Evolutionary conservation across 2,888 invertebrate genomes (phyloP).

Genomic region (Rhamnusium bicolor): DNA sequence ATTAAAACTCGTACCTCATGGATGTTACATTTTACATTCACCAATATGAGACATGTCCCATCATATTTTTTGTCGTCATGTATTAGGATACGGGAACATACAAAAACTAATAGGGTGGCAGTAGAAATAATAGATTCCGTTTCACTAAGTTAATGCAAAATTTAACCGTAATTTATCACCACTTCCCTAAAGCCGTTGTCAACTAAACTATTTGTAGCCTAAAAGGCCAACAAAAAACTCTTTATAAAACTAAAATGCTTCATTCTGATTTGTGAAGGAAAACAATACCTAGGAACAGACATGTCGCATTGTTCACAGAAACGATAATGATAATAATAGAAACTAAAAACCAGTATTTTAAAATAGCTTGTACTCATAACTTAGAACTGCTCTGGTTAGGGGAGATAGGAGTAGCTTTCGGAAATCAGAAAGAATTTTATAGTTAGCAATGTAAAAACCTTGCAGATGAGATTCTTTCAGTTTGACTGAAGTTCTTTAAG

Average conservation of each 20-base stretch:
- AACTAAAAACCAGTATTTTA: slow-evolving; percentile 26
- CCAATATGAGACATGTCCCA: not conserved
- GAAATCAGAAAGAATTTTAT: not conserved
- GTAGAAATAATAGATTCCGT: slow-evolving; percentile 24
- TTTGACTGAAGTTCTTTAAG: too few species aligned
- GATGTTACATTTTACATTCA: not conserved
- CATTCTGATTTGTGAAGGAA: slow-evolving; percentile 26
- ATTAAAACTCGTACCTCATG: too few species aligned
- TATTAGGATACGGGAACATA: not conserved
- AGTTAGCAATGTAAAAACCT: not conserved
- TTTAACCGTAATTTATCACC: slow-evolving; percentile 33
- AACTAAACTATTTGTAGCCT: slow-evolving; percentile 29
- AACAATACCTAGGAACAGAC: slow-evolving; percentile 29
- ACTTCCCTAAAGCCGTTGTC: slow-evolving; percentile 18
- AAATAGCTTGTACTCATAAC: not conserved
- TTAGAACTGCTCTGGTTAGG: slow-evolving; percentile 2
- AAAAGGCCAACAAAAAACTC: slow-evolving; percentile 16
- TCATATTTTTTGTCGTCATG: not conserved
- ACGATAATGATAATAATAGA: slow-evolving; percentile 29
- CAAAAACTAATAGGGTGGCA: slow-evolving; percentile 23
- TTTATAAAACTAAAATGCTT: slow-evolving; percentile 16
- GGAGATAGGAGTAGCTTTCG: not conserved
- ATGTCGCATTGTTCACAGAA: slow-evolving; percentile 28
- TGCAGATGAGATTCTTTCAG: too few species aligned
- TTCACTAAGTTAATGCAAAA: slow-evolving; percentile 29